Evolutionary conservation across 2,888 invertebrate genomes (phyloP), one percentile per base, ranked within the genome.

Genomic region (Nomada lathburiana): DNA sequence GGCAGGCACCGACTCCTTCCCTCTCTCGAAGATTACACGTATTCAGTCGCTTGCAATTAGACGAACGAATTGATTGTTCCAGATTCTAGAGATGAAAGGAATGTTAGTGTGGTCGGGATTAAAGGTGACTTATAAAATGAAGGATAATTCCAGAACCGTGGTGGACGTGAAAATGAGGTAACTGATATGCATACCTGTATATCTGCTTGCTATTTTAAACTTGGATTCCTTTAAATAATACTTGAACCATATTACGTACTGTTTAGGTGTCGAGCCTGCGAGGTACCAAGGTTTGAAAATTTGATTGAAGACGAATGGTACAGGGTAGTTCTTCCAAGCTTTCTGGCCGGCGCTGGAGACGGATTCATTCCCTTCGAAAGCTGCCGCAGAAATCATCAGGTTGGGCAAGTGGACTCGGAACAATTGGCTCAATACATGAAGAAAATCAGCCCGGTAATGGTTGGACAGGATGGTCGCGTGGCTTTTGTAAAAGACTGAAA

Each of bases 341-440:
- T 89, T 67, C 42, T 93, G 1, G 18, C 87, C 0, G 5, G n/a
- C 0, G 97, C 97, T 16, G 97, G 97, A 63, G 97, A 97, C 90
- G 96, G 96, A 0, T 97, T 95, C 90, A 89, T 94, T 77, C 95
- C 95, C 87, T 91, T 94, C 89, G 90, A 94, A 0, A 91, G 95
- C 0, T 94, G 95, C 88, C 92, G 95, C 23, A 92, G 94, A 79
- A 95, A 96, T 90, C 75, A 94, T 36, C 89, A 92, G 64, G 92
- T 93, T 64, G 94, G 96, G 50, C 93, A 92, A 0, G 83, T 95
- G 0, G 96, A 96, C 90, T 94, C 95, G 83, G 95, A 95, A 81
- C 93, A 95, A 85, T 92, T 96, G 78, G 94, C 94, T 75, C 90
- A 93, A 0, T 96, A 95, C 90, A 93, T 96, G 88, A 90, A 94